Base-by-base conservation (phyloP, 2,888 invertebrate genomes). In the Camptogramma bilineatum region DNA sequence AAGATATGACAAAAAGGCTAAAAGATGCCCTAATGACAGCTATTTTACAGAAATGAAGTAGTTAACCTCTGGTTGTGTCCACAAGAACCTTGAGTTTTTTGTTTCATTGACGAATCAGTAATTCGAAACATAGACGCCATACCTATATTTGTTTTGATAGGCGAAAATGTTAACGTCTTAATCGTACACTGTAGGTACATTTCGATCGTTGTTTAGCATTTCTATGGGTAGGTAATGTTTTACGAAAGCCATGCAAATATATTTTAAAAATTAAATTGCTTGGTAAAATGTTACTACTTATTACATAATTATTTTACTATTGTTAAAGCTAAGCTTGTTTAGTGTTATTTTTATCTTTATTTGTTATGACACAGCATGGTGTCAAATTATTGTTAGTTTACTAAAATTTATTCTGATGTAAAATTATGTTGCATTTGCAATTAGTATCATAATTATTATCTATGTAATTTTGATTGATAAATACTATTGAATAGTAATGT, bases 21-120 rank as follows among this genome's bases (percentile, higher is more conserved):
- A 94, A 95, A 78, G 94, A 94, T 73, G 94, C 95, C 73, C 88
- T 96, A 77, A 94, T 96, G 89, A 90, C 94, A 73, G 94, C 95
- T 51, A 95, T 96, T 77, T 85, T 95, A 72, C 94, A 94, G 71
- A 95, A 94, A 78, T 88, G 87, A 91, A 77, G 52, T 53, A 34
- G 57, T 46, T 66, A 66, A 50, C 56, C 56, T 61, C 60, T 64
- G n/a, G 7, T 61, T 73, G 70, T 71, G 67, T 69, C 56, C 58
- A 61, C 68, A 65, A 74, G 66, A 76, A 64, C 80, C 73, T 78
- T 76, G 81, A 70, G 80, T 76, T 79, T 81, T 72, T 64, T 76
- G 72, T 66, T 71, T 78, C 73, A 73, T 76, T 71, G 60, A 68
- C 65, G 67, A 65, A 66, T 59, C 59, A 5, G 46, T 65, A 72